Evolutionary conservation across 2,888 invertebrate species (phyloP), one percentile per base, ranked within the genome.

Genomic region (Torymus aiolomorphi): DNA sequence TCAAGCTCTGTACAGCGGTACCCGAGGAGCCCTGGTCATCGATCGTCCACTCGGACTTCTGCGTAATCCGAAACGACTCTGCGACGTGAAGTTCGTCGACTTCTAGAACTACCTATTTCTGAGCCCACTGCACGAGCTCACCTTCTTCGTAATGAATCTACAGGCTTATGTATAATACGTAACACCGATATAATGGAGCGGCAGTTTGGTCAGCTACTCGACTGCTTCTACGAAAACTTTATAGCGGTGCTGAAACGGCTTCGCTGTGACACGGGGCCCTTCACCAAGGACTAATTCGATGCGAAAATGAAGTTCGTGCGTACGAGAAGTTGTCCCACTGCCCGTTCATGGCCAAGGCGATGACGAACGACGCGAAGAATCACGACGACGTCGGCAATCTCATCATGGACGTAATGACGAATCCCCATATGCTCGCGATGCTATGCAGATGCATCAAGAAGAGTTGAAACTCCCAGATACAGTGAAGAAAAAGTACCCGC

Each of bases 1-100:
- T 79, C 0, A 82, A 78, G 0, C 0, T 24, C 13, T 84, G 82
- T 83, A 31, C 72, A 2, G 76, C 70, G 1, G 62, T 62, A 0
- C 86, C 87, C 0, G 73, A 79, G 8, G 91, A 92, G 42, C 90
- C 91, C 0, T 94, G 92, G 89, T 91, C 91, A 0, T 92, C 93
- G 0, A 91, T 93, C 24, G 89, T 91, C 2, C 94, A 94, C 82
- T 89, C 91, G 0, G 94, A 94, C 86, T 91, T 93, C 73, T 94
- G 94, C 94, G 91, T 0, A 85, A n/a, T 0, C 42, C 13, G 2
- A 42, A 42, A 1, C 20, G 20, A n/a, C 16, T 70, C 1, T 56
- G 2, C 1, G 90, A 91, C 79, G 86, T 93, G 3, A 94, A 93
- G 87, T 91, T 94, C 63, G 90, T 94, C 0, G 94, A 94, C 84